These are phyloP conservation scores for Cephus nigrinus DNA, from an alignment of 2,888 invertebrate species.

Conservation along the genomic window DNA sequence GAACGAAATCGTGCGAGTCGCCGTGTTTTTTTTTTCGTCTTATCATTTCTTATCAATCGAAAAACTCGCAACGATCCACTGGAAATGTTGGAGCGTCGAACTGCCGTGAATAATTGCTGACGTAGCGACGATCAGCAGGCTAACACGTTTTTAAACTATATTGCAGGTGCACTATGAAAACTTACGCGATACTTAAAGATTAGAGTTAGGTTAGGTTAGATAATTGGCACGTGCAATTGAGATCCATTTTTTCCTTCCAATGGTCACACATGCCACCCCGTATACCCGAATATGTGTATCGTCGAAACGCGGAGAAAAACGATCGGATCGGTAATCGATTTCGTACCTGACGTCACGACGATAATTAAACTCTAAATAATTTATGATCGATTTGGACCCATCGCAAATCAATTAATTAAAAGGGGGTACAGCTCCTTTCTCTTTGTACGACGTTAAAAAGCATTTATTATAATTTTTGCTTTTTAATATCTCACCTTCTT, in stretches of 20 bases:
- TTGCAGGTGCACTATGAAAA: background rate
- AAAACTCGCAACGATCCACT: background rate
- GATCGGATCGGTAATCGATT: background rate
- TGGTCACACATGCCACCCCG: slow-evolving; percentile 19
- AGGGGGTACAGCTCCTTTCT: background rate
- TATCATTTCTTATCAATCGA: background rate
- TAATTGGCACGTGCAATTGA: slow-evolving; percentile 15
- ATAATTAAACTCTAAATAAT: background rate
- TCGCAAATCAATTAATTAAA: background rate
- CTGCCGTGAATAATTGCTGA: background rate
- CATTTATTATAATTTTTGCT: background rate
- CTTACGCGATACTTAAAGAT: background rate
- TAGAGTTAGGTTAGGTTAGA: background rate
- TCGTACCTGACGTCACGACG: background rate
- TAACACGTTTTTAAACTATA: background rate
- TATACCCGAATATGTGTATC: slow-evolving; percentile 25
- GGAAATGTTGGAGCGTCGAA: background rate
- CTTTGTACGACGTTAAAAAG: background rate
- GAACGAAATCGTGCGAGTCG: background rate
- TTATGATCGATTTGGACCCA: background rate
- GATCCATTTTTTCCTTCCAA: background rate
- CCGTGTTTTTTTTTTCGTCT: background rate
- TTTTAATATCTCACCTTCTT: background rate
- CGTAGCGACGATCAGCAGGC: background rate
- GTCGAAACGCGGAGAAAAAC: background rate